phyloP scores from a whole-genome alignment of 2,113 vertebrate species.

The Australoheros scitulus region DNA sequence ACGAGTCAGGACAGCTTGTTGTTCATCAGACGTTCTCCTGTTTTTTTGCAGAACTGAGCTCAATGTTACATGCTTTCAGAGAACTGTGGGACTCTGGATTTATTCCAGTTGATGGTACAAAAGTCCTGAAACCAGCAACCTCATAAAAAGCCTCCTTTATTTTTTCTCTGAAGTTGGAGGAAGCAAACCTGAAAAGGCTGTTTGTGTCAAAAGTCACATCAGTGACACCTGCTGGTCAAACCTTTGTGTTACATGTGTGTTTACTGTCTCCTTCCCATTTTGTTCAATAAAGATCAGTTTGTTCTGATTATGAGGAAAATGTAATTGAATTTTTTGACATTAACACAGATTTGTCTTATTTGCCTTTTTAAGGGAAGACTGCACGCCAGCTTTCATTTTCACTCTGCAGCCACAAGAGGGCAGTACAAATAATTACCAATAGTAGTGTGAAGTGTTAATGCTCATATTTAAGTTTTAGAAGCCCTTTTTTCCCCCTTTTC shows the following conservation, averaged over 20 bases:
- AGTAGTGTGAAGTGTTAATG: too few relatives aligned
- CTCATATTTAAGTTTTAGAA: too few relatives aligned
- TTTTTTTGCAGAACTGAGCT: constrained; percentile 13
- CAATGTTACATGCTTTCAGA: not conserved
- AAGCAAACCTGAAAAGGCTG: not conserved
- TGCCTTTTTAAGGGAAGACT: too few relatives aligned
- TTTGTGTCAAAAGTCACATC: not conserved
- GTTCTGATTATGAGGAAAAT: not conserved
- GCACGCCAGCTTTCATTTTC: too few relatives aligned
- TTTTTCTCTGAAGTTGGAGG: not conserved
- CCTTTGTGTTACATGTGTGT: not conserved
- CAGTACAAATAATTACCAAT: too few relatives aligned
- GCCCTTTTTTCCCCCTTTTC: too few relatives aligned
- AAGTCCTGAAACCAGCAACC: constrained; percentile 35
- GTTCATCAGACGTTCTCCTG: constrained; percentile 1
- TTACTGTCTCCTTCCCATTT: constrained; percentile 2
- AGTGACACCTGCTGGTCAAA: constrained; percentile 36
- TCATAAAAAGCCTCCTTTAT: not conserved
- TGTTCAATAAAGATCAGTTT: constrained; percentile 51
- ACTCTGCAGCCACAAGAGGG: too few relatives aligned
- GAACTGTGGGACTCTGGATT: not conserved
- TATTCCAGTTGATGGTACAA: constrained; percentile 52
- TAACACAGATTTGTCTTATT: not conserved
- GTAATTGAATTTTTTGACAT: not conserved
- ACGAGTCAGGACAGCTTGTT: not conserved